Evolutionary conservation across 2,888 invertebrate species (phyloP), one percentile per base, ranked within the genome.

Genomic region (Sialis fuliginosa): DNA sequence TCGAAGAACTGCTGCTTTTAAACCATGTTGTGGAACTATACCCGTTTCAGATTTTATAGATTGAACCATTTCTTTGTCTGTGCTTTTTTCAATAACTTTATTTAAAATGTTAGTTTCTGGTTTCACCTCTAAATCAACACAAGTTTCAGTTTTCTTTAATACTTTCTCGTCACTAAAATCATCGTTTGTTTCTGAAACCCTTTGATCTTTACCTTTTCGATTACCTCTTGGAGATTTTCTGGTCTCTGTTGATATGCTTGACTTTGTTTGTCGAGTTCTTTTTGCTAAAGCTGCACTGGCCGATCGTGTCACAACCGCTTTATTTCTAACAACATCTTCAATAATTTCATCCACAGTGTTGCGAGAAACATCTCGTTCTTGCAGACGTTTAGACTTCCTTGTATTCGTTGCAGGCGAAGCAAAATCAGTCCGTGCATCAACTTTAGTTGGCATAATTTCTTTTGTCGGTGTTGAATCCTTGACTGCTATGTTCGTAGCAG

Each of bases 281-380:
- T 75, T 65, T 42, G 55, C 57, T 58, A 58, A 62, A 46, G 57
- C 68, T 54, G 58, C 66, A 56, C 57, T 49, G 4, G 62, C 52
- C 6, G 58, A 53, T 44, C 63, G 61, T 13, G 70, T 67, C 54
- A 69, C 61, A 10, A 62, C 57, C 0, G 61, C 57, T 1, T 75
- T 67, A 49, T 84, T 82, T 53, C 86, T 79, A 2, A 89, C 79
- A 1, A 90, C 89, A 58, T 92, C 90, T 54, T 93, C 92, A 52
- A 91, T 90, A 9, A 86, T 77, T 55, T 89, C 90, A 59, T 93
- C 92, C 7, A 88, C 77, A 1, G 85, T 82, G 50, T 74, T 84
- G 49, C 84, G 72, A 52, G 75, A 76, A 44, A 76, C 78, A 57
- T 84, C 85, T 58, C 81, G 79, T 59, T 87, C 86, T 57, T 81